Evolutionary conservation across 1,140 invertebrate species (phyloP).

Genomic region (Zaprionus camerounensis): DNA sequence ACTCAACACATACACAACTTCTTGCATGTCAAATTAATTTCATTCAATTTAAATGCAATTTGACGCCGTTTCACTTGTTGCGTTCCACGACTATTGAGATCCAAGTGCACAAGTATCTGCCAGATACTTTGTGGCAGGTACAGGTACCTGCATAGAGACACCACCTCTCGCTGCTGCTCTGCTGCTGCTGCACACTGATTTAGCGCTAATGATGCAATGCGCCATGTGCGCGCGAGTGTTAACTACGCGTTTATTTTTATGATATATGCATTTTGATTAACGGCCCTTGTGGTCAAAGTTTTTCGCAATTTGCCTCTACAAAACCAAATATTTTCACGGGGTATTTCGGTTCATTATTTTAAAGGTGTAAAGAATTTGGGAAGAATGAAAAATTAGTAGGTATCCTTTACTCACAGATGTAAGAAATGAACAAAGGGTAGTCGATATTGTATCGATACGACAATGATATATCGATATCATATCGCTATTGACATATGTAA

Average conservation of each 20-base stretch:
- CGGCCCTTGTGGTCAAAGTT: conserved; percentile 64
- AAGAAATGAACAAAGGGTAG: too few species aligned
- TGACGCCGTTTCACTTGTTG: conserved; percentile 72
- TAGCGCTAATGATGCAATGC: conserved; percentile 73
- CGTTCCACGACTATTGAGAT: conserved; percentile 38
- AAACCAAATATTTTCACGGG: conserved; percentile 25
- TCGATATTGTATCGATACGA: too few species aligned
- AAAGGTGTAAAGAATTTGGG: background rate
- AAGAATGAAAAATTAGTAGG: background rate
- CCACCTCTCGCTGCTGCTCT: conserved; percentile 15
- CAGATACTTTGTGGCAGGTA: conserved; percentile 60
- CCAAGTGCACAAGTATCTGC: conserved; percentile 41
- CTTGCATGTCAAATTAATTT: conserved; percentile 81
- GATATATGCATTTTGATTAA: conserved; percentile 71
- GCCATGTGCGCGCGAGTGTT: conserved; percentile 59
- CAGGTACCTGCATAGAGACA: conserved; percentile 26
- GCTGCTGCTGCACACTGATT: conserved; percentile 43
- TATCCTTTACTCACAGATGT: fast-evolving
- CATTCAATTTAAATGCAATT: conserved; percentile 81
- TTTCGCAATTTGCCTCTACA: conserved; percentile 9
- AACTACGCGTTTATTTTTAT: conserved; percentile 74
- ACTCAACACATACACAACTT: conserved; percentile 58
- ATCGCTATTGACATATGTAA: too few species aligned
- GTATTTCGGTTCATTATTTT: conserved; percentile 19
- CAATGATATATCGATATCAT: too few species aligned